Evolutionary conservation across 2,113 vertebrate species (phyloP), one percentile per base, ranked within the genome.

Genomic region (Anas platyrhynchos): DNA sequence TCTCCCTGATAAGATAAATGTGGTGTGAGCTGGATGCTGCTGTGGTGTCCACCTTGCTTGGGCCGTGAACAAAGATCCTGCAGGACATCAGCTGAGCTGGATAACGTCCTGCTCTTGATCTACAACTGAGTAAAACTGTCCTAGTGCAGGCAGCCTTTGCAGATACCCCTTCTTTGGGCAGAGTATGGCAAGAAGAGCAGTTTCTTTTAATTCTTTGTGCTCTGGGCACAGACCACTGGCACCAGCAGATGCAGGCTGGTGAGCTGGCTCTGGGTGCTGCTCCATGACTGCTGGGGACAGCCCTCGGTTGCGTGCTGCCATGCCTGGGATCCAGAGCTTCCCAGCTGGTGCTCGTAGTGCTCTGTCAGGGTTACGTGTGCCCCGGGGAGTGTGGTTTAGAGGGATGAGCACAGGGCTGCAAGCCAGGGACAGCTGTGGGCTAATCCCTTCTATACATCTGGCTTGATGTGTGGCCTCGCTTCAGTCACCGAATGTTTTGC

Each of bases 391-490:
- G 16, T 38, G 77, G 44, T 18, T 81, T 61, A 74, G 54, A 82
- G 74, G 90, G 83, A 22, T 54, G 85, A 80, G 68, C 2, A 50
- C 3, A 67, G 46, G 89, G 89, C 83, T 56, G 69, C 44, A 50
- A 88, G 84, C 84, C 87, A 89, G 90, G 81, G 65, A 80, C 87
- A 94, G 82, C 94, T 95, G 94, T 56, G 52, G 76, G 71, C 76
- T 91, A 10, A 74, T 48, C 79, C 72, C 16, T 44, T 44, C 79
- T 66, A 1, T 34, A 32, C 46, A 13, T 41, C 63, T 79, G 79
- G 56, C 83, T 16, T 10, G 48, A 7, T 63, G 83, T 66, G 86
- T 92, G 91, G 85, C 92, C 86, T 58, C 65, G 50, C 68, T 88
- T 36, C 72, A 34, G 1, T 48, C 16, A 3, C 58, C 82, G 4